phyloP scores from a whole-genome alignment of 1,140 invertebrate species.

The Pogonus chalceus region DNA sequence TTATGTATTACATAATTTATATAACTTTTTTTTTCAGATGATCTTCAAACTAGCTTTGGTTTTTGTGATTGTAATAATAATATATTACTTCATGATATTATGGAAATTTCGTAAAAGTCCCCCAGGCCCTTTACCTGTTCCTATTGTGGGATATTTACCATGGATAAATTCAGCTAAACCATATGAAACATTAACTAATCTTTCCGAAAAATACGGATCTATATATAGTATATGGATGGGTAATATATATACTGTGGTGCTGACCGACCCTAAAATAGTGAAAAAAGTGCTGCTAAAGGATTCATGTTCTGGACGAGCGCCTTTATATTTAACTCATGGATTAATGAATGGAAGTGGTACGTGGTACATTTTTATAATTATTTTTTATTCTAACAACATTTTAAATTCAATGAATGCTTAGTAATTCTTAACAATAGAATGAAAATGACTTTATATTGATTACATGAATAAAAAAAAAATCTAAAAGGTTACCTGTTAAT shows the following conservation, averaged over 20 bases:
- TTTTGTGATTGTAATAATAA: too few relatives aligned
- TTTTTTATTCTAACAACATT: neutral
- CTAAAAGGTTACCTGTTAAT: neutral
- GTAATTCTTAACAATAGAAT: too few relatives aligned
- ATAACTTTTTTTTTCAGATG: too few relatives aligned
- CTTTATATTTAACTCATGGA: slow-evolving; percentile 71
- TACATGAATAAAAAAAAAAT: too few relatives aligned
- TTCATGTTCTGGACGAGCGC: slow-evolving; percentile 58
- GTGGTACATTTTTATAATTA: slow-evolving; percentile 14
- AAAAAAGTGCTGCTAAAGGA: slow-evolving; percentile 59
- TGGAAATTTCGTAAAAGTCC: slow-evolving; percentile 41
- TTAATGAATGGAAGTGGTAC: slow-evolving; percentile 79
- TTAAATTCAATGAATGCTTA: too few relatives aligned
- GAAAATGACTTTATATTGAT: too few relatives aligned
- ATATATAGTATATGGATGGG: slow-evolving; percentile 65
- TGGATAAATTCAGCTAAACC: slow-evolving; percentile 56
- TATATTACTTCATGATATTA: too few relatives aligned
- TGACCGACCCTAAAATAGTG: slow-evolving; percentile 61
- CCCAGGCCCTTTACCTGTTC: slow-evolving; percentile 67
- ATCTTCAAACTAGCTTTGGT: too few relatives aligned
- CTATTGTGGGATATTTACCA: slow-evolving; percentile 66
- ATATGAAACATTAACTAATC: slow-evolving; percentile 53
- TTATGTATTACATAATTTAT: too few relatives aligned
- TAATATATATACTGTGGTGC: slow-evolving; percentile 56
- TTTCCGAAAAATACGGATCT: slow-evolving; percentile 56